Evolutionary conservation across 2,888 invertebrate species (phyloP).

Genomic region (Prosopocoilus inquinatus): DNA sequence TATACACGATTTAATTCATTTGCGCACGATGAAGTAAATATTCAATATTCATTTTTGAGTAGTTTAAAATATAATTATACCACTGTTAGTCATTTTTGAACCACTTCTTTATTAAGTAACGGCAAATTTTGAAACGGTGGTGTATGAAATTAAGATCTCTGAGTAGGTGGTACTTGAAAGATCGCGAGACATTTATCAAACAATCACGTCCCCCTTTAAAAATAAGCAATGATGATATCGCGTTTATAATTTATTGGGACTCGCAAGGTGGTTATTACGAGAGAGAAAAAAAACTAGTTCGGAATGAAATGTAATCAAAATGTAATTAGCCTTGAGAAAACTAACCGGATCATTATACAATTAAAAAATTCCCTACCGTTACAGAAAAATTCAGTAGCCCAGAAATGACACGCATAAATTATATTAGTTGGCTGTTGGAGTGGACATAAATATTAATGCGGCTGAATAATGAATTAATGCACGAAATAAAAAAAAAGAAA

Average conservation of each 20-base stretch:
- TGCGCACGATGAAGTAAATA: too few relatives aligned
- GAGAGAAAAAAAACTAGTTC: constrained; percentile 16
- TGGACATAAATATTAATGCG: constrained; percentile 18
- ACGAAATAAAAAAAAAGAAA: constrained; percentile 9
- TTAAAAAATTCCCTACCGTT: constrained; percentile 14
- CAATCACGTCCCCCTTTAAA: not conserved
- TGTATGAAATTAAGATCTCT: too few relatives aligned
- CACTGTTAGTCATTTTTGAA: too few relatives aligned
- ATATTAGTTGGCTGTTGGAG: constrained; percentile 10
- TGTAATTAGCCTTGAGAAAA: constrained; percentile 33
- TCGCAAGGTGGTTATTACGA: constrained; percentile 7
- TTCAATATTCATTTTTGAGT: too few relatives aligned
- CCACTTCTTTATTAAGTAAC: too few relatives aligned
- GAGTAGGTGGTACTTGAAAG: too few relatives aligned
- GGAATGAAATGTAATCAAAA: constrained; percentile 33
- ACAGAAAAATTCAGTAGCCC: constrained; percentile 19
- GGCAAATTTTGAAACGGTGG: too few relatives aligned
- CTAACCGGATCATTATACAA: constrained; percentile 21
- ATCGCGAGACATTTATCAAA: too few relatives aligned
- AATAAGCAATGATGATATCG: constrained; percentile 26
- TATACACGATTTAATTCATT: too few relatives aligned
- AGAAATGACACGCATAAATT: constrained; percentile 21
- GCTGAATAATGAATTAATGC: constrained; percentile 15
- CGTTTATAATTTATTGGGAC: constrained; percentile 7
- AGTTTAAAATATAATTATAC: too few relatives aligned